Percentiles rank a stretch among this genome's conserved stretches.
Evolutionary conservation across 2,888 invertebrate species (phyloP).

Genomic region (Coenonympha arcania): DNA sequence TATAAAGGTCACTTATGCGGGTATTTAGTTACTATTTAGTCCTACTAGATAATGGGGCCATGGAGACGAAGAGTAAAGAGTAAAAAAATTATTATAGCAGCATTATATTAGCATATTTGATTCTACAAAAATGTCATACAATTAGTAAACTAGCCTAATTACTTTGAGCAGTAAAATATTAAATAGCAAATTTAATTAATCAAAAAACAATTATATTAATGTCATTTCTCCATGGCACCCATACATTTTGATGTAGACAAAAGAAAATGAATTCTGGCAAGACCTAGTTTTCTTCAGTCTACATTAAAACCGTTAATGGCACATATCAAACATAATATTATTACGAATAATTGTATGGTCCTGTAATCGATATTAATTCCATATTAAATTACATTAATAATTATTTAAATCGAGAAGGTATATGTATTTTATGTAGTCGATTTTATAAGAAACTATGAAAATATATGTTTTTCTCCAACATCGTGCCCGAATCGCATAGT

Average conservation of each 20-base stretch:
- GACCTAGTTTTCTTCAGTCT: constrained; percentile 10
- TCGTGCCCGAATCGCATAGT: constrained; percentile 31
- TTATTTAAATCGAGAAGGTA: constrained; percentile 38
- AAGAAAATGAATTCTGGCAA: background rate
- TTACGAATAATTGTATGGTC: constrained; percentile 41
- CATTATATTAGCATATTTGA: background rate
- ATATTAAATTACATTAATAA: constrained; percentile 25
- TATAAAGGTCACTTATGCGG: constrained; percentile 21
- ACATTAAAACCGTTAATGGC: constrained; percentile 29
- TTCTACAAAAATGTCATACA: no score
- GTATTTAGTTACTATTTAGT: constrained; percentile 25
- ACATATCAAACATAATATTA: constrained; percentile 35
- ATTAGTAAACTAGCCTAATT: no score
- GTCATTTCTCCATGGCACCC: constrained; percentile 1
- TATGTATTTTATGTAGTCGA: constrained; percentile 34
- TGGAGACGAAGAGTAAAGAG: background rate
- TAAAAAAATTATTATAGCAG: background rate
- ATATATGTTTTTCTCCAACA: constrained; percentile 41
- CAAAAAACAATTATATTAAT: background rate
- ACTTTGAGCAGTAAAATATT: background rate
- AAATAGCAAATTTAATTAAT: background rate
- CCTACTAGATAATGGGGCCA: constrained; percentile 10
- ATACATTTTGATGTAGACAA: constrained; percentile 7
- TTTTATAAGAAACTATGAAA: constrained; percentile 47
- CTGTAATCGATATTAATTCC: constrained; percentile 42